Conservation (phyloP, 2,797 vertebrate species). For the Sebastes kiyomatsui region DNA sequence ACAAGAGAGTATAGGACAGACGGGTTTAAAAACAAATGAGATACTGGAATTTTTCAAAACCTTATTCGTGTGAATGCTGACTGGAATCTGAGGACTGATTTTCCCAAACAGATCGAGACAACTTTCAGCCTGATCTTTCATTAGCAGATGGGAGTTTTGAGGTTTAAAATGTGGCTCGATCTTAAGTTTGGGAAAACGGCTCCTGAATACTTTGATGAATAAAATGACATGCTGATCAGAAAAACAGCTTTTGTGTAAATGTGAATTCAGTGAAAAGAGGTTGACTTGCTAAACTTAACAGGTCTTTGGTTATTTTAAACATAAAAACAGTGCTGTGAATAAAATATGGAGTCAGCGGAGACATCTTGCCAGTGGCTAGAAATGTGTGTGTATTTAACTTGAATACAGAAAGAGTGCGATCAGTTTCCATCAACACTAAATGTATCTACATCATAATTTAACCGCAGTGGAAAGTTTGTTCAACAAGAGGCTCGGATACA, state of each 20-base stretch:
- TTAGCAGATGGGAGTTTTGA: background rate
- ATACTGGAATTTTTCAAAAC: conserved; percentile 1
- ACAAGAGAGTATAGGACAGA: conserved; percentile 5
- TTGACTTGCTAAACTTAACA: conserved; percentile 16
- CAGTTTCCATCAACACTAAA: background rate
- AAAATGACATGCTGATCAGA: conserved; percentile 53
- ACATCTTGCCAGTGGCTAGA: background rate
- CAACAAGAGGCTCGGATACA: conserved; percentile 34
- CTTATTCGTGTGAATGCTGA: background rate
- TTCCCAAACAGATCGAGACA: conserved; percentile 12
- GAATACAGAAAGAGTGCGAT: conserved; percentile 22
- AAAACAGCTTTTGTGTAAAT: conserved; percentile 27
- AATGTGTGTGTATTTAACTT: conserved; percentile 32
- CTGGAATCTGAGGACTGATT: conserved; percentile 16
- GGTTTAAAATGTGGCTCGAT: conserved; percentile 10
- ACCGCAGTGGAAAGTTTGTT: conserved; percentile 27
- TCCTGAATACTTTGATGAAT: conserved; percentile 61
- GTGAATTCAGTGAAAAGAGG: conserved; percentile 25
- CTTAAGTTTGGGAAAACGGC: conserved; percentile 22
- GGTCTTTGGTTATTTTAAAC: conserved; percentile 63
- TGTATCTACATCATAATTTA: conserved; percentile 21
- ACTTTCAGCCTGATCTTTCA: background rate
- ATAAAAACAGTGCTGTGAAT: conserved; percentile 19
- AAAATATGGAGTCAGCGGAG: background rate
- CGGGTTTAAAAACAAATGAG: background rate